A percentile compares a stretch with the other conserved stretches of the same genome.
phyloP scores from a whole-genome alignment of 2,888 invertebrate genomes.

The Ophraella communa region DNA sequence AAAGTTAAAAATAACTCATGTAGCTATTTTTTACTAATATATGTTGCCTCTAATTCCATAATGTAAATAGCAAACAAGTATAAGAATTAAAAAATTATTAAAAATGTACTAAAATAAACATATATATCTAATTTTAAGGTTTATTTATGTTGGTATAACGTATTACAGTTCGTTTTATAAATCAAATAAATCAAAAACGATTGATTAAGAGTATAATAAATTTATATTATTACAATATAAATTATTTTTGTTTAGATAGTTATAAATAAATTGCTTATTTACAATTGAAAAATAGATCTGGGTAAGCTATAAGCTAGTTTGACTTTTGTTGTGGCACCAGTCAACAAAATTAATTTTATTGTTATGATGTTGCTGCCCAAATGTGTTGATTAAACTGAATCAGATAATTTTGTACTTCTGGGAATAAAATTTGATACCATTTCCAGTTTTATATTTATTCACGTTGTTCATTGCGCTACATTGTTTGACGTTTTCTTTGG shows the following conservation, averaged over 20 bases:
- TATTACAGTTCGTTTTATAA: neutral
- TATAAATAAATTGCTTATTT: too few relatives aligned
- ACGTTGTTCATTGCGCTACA: slow-evolving; percentile 3
- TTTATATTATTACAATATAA: too few relatives aligned
- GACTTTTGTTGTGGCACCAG: neutral
- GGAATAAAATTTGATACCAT: neutral
- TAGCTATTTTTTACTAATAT: too few relatives aligned
- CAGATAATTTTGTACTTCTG: slow-evolving; percentile 7
- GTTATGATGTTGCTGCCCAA: too few relatives aligned
- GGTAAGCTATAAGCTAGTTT: too few relatives aligned
- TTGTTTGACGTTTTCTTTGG: slow-evolving; percentile 12
- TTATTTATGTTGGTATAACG: neutral
- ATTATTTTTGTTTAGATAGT: too few relatives aligned
- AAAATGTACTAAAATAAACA: too few relatives aligned
- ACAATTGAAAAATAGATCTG: too few relatives aligned
- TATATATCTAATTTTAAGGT: neutral
- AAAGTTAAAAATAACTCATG: too few relatives aligned
- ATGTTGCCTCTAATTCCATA: too few relatives aligned
- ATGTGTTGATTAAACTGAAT: slow-evolving; percentile 7
- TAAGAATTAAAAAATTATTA: too few relatives aligned
- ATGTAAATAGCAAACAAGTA: too few relatives aligned
- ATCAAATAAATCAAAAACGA: neutral
- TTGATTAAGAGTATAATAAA: neutral
- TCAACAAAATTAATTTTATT: neutral
- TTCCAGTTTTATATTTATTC: slow-evolving; percentile 17